phyloP scores from a whole-genome alignment of 2,113 vertebrate genomes.

The Alces alces region DNA sequence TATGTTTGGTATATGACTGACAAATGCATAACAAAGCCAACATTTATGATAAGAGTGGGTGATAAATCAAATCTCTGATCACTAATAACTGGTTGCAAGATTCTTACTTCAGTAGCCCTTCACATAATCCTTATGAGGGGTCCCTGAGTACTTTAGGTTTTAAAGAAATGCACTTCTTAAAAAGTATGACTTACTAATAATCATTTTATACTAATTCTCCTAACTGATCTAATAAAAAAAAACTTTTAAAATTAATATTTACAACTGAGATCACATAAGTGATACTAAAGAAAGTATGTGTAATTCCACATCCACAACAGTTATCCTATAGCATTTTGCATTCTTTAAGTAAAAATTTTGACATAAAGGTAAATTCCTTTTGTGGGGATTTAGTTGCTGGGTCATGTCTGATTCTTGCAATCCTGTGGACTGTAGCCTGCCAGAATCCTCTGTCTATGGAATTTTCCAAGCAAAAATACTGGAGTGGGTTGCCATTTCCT shows the following conservation, averaged over 20 bases:
- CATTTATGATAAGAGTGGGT: background rate
- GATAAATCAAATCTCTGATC: background rate
- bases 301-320: background rate
- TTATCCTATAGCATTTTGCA: background rate
- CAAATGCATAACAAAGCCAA: background rate
- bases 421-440: background rate
- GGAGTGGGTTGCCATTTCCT: background rate
- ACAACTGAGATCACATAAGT: background rate
- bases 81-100: background rate
- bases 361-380: background rate
- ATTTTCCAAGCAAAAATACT: background rate
- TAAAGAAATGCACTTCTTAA: background rate
- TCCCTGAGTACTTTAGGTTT: background rate
- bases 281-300: background rate
- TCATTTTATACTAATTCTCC: background rate
- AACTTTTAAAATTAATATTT: background rate
- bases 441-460: background rate
- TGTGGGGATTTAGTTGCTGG: background rate
- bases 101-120: background rate
- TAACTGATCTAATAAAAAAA: background rate
- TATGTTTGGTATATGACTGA: background rate
- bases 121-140: background rate
- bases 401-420: background rate
- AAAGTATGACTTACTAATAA: background rate
- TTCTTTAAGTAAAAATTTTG: background rate